phyloP scores from a whole-genome alignment of 1,140 invertebrate species.

The Lucilia cuprina region DNA sequence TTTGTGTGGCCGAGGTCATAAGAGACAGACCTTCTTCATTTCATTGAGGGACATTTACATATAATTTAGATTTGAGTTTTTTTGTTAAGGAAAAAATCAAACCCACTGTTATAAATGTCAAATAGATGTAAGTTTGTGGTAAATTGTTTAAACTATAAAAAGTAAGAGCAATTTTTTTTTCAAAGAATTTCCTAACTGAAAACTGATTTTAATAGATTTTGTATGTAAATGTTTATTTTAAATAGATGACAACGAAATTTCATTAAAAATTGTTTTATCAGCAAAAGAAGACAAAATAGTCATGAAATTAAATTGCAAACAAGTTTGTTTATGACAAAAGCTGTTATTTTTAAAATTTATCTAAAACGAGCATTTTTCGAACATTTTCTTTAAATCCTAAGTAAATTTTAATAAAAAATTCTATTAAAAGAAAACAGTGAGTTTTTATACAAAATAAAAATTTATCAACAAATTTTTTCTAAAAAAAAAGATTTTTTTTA shows the following conservation, averaged over 20 bases:
- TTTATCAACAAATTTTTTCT: no score
- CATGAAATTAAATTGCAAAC: neutral
- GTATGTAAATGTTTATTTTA: neutral
- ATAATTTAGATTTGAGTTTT: neutral
- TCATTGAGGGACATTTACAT: neutral
- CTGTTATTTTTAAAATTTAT: neutral
- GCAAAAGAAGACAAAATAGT: neutral
- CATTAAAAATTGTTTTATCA: neutral
- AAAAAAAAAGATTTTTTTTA: no score
- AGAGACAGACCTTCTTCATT: neutral
- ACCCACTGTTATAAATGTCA: neutral
- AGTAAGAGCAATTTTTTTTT: neutral
- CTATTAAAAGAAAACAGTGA: no score
- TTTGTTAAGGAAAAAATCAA: neutral
- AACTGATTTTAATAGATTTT: neutral
- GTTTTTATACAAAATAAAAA: no score
- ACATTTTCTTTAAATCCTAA: neutral
- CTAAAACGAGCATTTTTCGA: neutral
- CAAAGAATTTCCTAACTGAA: neutral
- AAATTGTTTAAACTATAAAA: neutral
- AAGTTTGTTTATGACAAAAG: neutral
- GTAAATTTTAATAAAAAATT: neutral
- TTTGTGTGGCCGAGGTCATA: neutral
- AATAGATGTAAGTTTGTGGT: slow-evolving; percentile 2
- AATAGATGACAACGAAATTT: neutral